Evolutionary conservation across 2,888 invertebrate genomes (phyloP), one percentile per base, ranked within the genome.

Genomic region (Panopea generosa): DNA sequence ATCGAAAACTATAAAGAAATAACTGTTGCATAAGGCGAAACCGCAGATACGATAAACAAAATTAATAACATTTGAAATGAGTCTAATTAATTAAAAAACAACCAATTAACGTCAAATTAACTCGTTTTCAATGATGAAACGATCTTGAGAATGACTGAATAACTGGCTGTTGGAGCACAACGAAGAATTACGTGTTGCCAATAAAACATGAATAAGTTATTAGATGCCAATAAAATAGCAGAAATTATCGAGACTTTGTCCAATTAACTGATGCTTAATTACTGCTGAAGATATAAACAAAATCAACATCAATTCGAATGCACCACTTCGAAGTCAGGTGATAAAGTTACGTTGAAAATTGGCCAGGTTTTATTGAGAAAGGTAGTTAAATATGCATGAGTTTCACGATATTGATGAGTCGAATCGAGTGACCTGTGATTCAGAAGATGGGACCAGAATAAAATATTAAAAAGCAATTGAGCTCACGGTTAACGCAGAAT

Each of bases 201-300:
- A 66, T n/a, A 47, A 56, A 56, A 29, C 50, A 57, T 66, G 66
- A 66, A 66, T 66, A 50, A 66, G 33, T 66, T 6, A 66, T 66
- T 20, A n/a, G 18, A n/a, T 22, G 29, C 14, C 47, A 55, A 47
- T 55, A 55, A 33, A 55, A 2, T 14, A 2, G 27, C 53, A n/a
- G 26, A n/a, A n/a, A 53, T n/a, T 26, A 27, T 2, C 16, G 6
- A 6, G 16, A 4, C 45, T 45, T 3, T 45, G 3, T n/a, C 16
- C 3, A 16, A 45, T 18, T n/a, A 18, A 45, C n/a, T 6, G 7
- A 45, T 4, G 6, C 45, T 45, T 33, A 33, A 33, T 33, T 33
- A 33, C 11, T 33, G 33, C 33, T 33, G n/a, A 33, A 11, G 33
- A 33, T 33, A 33, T 7, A 33, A 33, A 33, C 33, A 33, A 7